A percentile compares a stretch with the other conserved stretches of the same genome.
Conservation (phyloP, 1,140 invertebrate species). For the Notospermus geniculatus region DNA sequence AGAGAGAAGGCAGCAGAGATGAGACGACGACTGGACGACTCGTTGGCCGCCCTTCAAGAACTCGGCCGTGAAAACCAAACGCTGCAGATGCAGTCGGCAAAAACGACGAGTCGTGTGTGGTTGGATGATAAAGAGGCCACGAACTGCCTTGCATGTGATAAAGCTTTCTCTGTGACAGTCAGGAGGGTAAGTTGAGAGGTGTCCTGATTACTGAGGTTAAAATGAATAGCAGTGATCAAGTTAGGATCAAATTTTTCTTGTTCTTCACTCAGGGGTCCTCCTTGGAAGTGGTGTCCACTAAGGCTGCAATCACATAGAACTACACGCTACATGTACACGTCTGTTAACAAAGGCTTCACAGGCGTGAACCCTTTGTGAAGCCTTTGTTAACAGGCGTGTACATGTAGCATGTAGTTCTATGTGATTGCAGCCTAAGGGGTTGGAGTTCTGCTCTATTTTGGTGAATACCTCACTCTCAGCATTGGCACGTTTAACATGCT, state of each 20-base stretch:
- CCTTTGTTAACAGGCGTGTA: too few species aligned
- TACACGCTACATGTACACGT: too few species aligned
- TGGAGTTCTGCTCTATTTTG: too few species aligned
- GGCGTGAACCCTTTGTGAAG: too few species aligned
- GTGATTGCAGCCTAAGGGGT: too few species aligned
- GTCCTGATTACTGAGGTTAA: too few species aligned
- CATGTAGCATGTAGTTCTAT: too few species aligned
- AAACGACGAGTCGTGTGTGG: conserved; percentile 61
- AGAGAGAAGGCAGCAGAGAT: conserved; percentile 53
- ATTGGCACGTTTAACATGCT: too few species aligned
- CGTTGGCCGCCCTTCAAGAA: conserved; percentile 62
- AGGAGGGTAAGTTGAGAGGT: conserved; percentile 55
- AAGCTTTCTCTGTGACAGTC: conserved; percentile 61
- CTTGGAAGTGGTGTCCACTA: background rate
- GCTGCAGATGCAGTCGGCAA: conserved; percentile 62
- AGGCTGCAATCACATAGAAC: too few species aligned
- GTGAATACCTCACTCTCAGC: too few species aligned
- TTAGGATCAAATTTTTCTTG: background rate
- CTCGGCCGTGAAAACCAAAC: conserved; percentile 64
- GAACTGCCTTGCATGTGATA: conserved; percentile 59
- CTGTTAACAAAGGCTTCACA: too few species aligned
- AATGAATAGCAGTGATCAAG: background rate
- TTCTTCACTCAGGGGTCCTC: background rate
- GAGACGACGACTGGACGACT: conserved; percentile 60
- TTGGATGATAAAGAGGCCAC: conserved; percentile 60